phyloP scores from a whole-genome alignment of 1,140 invertebrate species.

The Drosophila novamexicana region DNA sequence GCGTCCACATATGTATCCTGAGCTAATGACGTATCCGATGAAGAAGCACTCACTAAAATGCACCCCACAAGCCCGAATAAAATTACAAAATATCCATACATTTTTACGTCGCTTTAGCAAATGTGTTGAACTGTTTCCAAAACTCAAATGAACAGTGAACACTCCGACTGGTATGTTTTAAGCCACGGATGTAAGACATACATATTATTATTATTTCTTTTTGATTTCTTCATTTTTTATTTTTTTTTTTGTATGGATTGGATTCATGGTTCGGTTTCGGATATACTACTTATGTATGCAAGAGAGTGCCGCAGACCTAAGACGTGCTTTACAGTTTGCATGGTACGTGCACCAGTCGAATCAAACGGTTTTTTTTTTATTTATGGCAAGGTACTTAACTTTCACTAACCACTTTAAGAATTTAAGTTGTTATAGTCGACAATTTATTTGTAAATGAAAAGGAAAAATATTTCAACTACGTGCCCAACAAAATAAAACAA shows the following conservation, averaged over 20 bases:
- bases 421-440: neutral
- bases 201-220: neutral
- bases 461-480: neutral
- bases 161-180: conserved; percentile 45
- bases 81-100: conserved; percentile 38
- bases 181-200: conserved; percentile 33
- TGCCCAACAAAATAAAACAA: neutral
- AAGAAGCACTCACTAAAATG: conserved; percentile 24
- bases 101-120: conserved; percentile 30
- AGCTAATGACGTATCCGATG: conserved; percentile 18
- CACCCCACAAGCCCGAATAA: conserved; percentile 31
- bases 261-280: conserved; percentile 3
- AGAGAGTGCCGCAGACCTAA: conserved; percentile 26
- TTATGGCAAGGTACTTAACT: conserved; percentile 28
- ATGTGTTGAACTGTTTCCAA: conserved; percentile 47
- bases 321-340: conserved; percentile 52
- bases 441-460: conserved; percentile 3
- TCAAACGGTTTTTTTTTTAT: conserved; percentile 10
- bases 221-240: conserved; percentile 9
- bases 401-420: conserved; percentile 33
- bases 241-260: conserved; percentile 5
- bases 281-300: conserved; percentile 67
- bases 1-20: conserved; percentile 85
- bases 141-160: conserved; percentile 61
- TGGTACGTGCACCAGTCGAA: conserved; percentile 45